Percentiles rank a stretch among this genome's conserved stretches.
Evolutionary conservation across 2,797 vertebrate genomes (phyloP).

Genomic region (Cercopithecus mitis): DNA sequence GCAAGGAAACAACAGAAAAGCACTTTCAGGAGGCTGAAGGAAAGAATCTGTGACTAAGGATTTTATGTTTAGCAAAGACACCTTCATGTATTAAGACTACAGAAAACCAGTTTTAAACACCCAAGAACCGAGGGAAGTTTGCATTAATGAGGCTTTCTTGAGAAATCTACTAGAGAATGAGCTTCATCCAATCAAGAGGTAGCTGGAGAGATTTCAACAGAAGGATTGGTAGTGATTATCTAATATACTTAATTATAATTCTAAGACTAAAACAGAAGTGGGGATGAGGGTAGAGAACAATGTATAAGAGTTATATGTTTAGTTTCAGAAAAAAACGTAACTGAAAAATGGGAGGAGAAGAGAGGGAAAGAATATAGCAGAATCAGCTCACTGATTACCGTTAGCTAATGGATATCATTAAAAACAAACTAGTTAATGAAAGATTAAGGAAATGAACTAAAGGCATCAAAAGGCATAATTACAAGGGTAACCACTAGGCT

Average conservation of each 20-base stretch:
- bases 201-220: neutral
- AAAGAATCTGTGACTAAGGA: neutral
- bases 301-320: neutral
- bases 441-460: neutral
- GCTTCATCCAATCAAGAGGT: neutral
- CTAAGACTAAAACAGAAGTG: neutral
- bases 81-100: neutral
- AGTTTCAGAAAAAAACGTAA: neutral
- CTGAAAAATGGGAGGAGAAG: neutral
- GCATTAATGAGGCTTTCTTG: neutral
- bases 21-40: neutral
- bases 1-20: neutral
- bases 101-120: neutral
- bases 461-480: neutral
- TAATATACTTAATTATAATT: neutral
- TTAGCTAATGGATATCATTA: neutral
- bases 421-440: neutral
- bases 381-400: neutral
- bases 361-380: neutral
- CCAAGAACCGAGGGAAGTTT: neutral
- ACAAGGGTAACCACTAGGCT: neutral
- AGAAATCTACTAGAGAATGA: neutral
- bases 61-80: neutral
- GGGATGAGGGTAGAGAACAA: neutral
- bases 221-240: neutral